Base-by-base conservation (phyloP, 2,888 invertebrate genomes). In the Cantharis rustica region DNA sequence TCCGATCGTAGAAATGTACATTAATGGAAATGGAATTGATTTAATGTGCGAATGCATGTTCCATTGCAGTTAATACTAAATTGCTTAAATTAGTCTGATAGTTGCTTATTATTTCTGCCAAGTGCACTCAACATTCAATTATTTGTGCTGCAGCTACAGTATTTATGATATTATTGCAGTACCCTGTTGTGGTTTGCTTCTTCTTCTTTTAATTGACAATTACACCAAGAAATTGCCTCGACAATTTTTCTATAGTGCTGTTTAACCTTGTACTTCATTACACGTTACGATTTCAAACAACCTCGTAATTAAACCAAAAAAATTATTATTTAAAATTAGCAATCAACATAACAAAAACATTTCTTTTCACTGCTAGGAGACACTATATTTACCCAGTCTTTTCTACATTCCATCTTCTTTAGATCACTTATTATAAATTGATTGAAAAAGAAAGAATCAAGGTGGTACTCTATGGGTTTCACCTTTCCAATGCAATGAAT, bases 1-100 rank as follows among this genome's bases (percentile, higher is more conserved):
- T 64, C 26, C 64, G 75, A 69, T 75, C 69, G 63, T 64, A 75
- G 69, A 75, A 75, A 75, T 68, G 72, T 63, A 74, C 73, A 70
- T 69, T 77, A 77, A 77, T 77, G 74, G 77, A 77, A 74, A 77
- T 71, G 17, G 77, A 77, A 77, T 74, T 73, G 77, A 77, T 78
- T 78, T 76, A 78, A 76, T 76, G 68, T 68, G 76, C 75, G 75
- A 75, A 75, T 75, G 72, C 75, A 75, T 72, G 72, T 75, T 75
- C 64, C 72, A 75, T 75, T 69, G 72, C 75, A 75, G 75, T 72
- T 72, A 72, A 75, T 72, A 69, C 69, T 61, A 75, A 75, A 75
- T 75, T 75, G 75, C 75, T 72, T 72, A 75, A 75, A 75, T 75
- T 72, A 75, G 64, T 47, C 69, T 69, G 69, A 75, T 69, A 69